Base-by-base conservation (phyloP, 1,140 invertebrate species). In the Heliothis virescens region DNA sequence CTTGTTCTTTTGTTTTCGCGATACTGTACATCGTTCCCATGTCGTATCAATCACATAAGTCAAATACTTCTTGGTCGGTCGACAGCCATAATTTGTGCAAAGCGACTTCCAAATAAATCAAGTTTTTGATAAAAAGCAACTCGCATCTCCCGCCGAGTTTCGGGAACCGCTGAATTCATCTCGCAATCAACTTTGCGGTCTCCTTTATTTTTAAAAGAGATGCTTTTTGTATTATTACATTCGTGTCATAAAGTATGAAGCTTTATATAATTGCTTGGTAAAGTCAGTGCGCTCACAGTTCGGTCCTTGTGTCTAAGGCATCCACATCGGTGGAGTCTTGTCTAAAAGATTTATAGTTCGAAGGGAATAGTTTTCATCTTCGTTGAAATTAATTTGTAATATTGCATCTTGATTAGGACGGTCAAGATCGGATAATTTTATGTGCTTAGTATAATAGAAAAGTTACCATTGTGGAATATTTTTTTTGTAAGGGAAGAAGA, bases 101-200 rank as follows among this genome's bases (percentile, higher is more conserved):
- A 18, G 29, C 16, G 15, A 15, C 41, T 55, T 72, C 67, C 52
- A 26, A n/a, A 47, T 65, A 55, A 71, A 72, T 41, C 69, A 71
- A 48, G 67, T 71, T 71, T n/a, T 55, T 16, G 9, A 26, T 15
- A 75, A 62, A 75, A 50, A 60, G 15, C 3, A 18, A 7, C 26
- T 57, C 10, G 62, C 29, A 63, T 4, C 48, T 11, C 72, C 72
- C 72, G 57, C 72, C 62, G 72, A 60, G 16, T 75, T 62, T 75
- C 34, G 57, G 72, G 72, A 75, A 75, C 26, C 18, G 69, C 15
- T 26, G 41, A 75, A 26, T 75, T 62, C 41, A 62, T 76, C 60
- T 52, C 9, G 67, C 48, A 21, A 69, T 10, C 3, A 12, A 18
- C 11, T n/a, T 29, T 71, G 48, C 48, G 18, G 9, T 21, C 29